phyloP scores from a whole-genome alignment of 2,113 vertebrate genomes.

The Bagarius yarrelli region DNA sequence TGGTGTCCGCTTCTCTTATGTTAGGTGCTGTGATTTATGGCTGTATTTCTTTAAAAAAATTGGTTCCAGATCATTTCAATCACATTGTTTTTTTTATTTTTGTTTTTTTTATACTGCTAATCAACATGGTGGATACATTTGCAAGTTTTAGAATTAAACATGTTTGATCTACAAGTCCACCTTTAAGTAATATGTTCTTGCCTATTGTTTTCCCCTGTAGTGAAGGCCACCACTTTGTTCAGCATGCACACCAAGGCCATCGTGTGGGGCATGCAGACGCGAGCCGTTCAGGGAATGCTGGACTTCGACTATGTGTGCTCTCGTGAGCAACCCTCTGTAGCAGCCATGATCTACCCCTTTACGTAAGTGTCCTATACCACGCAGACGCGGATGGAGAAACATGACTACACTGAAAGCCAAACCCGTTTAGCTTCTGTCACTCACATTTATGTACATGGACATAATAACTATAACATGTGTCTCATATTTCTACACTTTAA shows the following conservation, averaged over 20 bases:
- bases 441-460: neutral
- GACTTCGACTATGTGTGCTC: slow-evolving; percentile 97
- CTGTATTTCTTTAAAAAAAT: neutral
- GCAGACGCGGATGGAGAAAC: neutral
- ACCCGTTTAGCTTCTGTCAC: neutral
- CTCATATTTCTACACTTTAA: neutral
- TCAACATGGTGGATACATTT: neutral
- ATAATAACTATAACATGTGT: too few relatives aligned
- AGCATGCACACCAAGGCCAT: slow-evolving; percentile 89
- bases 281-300: slow-evolving; percentile 96
- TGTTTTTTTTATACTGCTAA: too few relatives aligned
- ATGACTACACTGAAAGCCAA: neutral
- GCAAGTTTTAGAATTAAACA: neutral
- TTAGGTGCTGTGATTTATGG: too few relatives aligned
- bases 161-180: neutral
- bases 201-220: slow-evolving; percentile 54
- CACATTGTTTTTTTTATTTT: too few relatives aligned
- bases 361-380: slow-evolving; percentile 74
- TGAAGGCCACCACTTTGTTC: slow-evolving; percentile 86
- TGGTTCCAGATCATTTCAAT: neutral
- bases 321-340: slow-evolving; percentile 86
- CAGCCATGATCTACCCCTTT: slow-evolving; percentile 97
- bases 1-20: neutral
- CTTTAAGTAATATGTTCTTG: neutral
- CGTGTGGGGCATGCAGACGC: slow-evolving; percentile 98